Conservation (phyloP, 2,888 invertebrate genomes). For the Tipula confusa region DNA sequence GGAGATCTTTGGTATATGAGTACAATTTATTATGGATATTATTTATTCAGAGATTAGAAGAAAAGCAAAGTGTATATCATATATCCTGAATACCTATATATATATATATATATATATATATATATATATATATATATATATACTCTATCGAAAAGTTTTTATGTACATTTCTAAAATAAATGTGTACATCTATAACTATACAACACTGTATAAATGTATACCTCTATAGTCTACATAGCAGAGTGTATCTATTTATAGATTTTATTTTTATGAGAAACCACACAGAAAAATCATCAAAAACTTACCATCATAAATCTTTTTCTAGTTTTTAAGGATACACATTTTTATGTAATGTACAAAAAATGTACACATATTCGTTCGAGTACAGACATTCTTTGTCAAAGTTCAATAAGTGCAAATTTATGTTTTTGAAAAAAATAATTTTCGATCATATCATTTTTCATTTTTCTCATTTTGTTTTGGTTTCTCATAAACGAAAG, state of each 20-base stretch:
- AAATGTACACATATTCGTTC: neutral
- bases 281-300: conserved; percentile 13
- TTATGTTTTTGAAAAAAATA: conserved; percentile 29
- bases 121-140: too few relatives aligned
- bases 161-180: too few relatives aligned
- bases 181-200: too few relatives aligned
- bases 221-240: neutral
- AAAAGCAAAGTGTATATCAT: neutral
- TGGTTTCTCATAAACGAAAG: neutral
- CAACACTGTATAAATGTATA: too few relatives aligned
- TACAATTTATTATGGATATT: neutral
- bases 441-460: conserved; percentile 28
- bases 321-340: neutral
- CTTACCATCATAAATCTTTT: conserved; percentile 26
- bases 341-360: neutral
- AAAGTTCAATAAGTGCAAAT: conserved; percentile 29
- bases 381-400: neutral
- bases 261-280: neutral
- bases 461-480: conserved; percentile 20
- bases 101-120: too few relatives aligned
- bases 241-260: neutral
- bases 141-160: neutral
- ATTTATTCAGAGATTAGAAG: neutral
- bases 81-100: neutral
- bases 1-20: too few relatives aligned